phyloP scores from a whole-genome alignment of 2,797 vertebrate genomes.

The Thunnus albacares region DNA sequence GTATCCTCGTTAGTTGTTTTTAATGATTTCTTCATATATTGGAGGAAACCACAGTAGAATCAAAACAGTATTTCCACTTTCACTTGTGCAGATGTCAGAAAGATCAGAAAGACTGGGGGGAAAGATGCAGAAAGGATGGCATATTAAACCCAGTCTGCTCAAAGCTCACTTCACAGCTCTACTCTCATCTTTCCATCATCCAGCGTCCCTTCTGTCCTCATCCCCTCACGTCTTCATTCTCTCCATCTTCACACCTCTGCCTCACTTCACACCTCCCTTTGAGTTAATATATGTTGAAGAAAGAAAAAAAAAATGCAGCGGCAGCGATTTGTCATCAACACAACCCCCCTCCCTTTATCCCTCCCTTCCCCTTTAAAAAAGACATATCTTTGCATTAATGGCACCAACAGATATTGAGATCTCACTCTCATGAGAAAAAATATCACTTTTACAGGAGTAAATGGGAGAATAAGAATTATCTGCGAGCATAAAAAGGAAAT shows the following conservation, averaged over 20 bases:
- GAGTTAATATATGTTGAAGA: slow-evolving; percentile 2
- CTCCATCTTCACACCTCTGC: slow-evolving; percentile 11
- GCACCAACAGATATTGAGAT: background rate
- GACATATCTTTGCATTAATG: background rate
- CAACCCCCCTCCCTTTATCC: no score
- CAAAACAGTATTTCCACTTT: background rate
- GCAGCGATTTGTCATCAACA: background rate
- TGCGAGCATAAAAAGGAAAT: background rate
- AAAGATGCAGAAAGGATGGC: background rate
- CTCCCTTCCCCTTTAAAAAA: background rate
- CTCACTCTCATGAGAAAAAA: background rate
- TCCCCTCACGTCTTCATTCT: slow-evolving; percentile 4
- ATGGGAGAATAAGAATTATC: background rate
- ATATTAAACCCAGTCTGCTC: background rate
- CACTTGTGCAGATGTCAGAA: background rate
- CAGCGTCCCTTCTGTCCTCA: background rate
- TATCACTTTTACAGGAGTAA: background rate
- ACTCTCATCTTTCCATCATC: background rate
- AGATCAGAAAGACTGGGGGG: background rate
- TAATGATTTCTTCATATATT: background rate
- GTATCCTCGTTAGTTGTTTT: background rate
- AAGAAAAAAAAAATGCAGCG: background rate
- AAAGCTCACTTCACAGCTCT: slow-evolving; percentile 17
- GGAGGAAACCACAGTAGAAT: background rate
- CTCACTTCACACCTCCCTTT: slow-evolving; percentile 17